phyloP scores from a whole-genome alignment of 2,113 vertebrate species.

The Cacatua alba region DNA sequence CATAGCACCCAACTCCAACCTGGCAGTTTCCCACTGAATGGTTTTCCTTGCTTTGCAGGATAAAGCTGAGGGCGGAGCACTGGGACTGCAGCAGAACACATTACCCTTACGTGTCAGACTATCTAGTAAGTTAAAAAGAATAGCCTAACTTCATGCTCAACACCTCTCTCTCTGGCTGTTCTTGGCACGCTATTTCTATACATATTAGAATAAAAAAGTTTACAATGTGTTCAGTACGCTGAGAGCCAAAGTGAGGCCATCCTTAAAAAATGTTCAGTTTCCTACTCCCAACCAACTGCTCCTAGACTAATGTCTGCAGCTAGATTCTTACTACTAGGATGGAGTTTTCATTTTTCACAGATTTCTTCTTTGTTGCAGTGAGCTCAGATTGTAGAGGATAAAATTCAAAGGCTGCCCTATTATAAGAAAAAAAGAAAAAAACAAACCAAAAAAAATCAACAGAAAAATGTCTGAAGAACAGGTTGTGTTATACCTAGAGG shows the following conservation, averaged over 20 bases:
- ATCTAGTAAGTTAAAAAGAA: slow-evolving; percentile 20
- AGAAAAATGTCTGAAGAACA: background rate
- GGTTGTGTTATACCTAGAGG: background rate
- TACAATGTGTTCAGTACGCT: slow-evolving; percentile 21
- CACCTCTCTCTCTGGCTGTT: slow-evolving; percentile 10
- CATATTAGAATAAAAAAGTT: slow-evolving; percentile 30
- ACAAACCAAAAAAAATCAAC: background rate
- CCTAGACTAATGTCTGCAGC: background rate
- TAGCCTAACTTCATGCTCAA: background rate
- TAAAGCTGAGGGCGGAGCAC: background rate
- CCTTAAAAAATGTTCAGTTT: slow-evolving; percentile 54
- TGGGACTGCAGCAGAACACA: background rate
- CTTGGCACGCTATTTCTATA: background rate
- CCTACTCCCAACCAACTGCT: slow-evolving; percentile 5
- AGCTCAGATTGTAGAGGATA: background rate
- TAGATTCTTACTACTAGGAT: background rate
- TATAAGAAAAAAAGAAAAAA: background rate
- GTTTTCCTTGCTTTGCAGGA: background rate
- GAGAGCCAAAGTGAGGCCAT: slow-evolving; percentile 67
- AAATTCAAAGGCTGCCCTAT: background rate
- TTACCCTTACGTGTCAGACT: background rate
- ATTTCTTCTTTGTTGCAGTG: background rate
- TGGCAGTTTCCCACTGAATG: background rate
- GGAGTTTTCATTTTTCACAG: background rate
- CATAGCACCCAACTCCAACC: background rate